These are phyloP conservation scores for Protobothrops mucrosquamatus DNA, from an alignment of 2,113 vertebrate species.

Conservation along the genomic window DNA sequence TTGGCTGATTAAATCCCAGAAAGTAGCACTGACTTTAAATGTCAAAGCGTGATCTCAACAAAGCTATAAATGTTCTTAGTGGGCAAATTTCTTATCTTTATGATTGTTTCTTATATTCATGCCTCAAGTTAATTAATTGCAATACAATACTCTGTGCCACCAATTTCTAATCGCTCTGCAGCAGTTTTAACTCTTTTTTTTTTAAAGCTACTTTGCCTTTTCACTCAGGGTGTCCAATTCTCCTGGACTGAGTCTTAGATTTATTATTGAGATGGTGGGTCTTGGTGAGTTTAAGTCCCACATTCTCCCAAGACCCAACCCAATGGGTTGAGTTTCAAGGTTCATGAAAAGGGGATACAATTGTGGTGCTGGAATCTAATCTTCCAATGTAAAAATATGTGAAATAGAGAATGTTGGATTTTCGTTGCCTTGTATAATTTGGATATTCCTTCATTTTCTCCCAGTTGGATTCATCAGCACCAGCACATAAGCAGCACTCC, in stretches of 20 bases:
- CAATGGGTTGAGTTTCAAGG: background rate
- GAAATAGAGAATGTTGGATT: background rate
- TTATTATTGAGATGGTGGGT: background rate
- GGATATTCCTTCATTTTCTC: background rate
- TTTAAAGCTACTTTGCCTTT: background rate
- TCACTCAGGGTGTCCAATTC: background rate
- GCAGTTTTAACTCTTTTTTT: background rate
- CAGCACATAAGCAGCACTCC: background rate
- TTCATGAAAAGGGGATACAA: background rate
- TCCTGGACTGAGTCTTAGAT: background rate
- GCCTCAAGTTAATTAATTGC: background rate
- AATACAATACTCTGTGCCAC: background rate
- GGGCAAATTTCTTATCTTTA: background rate
- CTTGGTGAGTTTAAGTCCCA: background rate
- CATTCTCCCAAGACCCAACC: background rate
- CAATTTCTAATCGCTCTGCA: background rate
- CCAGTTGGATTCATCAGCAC: background rate
- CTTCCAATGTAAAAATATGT: background rate
- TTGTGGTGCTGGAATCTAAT: background rate
- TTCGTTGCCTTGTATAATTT: background rate
- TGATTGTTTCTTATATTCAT: background rate
- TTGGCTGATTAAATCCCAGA: background rate
- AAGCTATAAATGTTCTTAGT: background rate
- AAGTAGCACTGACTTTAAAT: background rate
- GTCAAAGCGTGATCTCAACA: background rate